Base-by-base conservation (phyloP, 2,888 invertebrate genomes). In the Tinea pellionella region DNA sequence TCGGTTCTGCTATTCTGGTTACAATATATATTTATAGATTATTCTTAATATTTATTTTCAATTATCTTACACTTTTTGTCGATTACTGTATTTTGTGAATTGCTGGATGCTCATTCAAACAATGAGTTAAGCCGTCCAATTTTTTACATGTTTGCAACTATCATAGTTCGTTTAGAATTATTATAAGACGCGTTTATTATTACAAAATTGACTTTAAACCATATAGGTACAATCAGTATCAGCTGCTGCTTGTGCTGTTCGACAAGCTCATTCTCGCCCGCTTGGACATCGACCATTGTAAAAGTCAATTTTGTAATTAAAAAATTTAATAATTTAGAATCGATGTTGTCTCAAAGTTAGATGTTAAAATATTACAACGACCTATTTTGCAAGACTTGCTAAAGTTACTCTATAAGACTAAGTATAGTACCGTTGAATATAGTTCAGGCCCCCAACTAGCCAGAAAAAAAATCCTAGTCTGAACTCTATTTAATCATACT, bases 41-140 rank as follows among this genome's bases (percentile, higher is more conserved):
- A n/a, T n/a, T n/a, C n/a, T n/a, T n/a, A n/a, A n/a, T n/a, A n/a
- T n/a, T n/a, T n/a, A n/a, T n/a, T n/a, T n/a, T n/a, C n/a, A n/a
- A n/a, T n/a, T n/a, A n/a, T n/a, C n/a, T n/a, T n/a, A n/a, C n/a
- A 24, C 24, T 24, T 24, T 2, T 6, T 37, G 37, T n/a, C 37
- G 37, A 37, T 37, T 37, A 37, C 37, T 37, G 9, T 37, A 37
- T 2, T 12, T 9, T 9, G 15, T 67, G 65, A 64, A 75, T 76
- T 71, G 73, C 75, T 81, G 86, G 85, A 86, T 86, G 80, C 84
- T 86, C 86, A 85, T 83, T 82, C 78, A 85, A 68, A 74, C 77
- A 82, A 81, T 82, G 83, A 84, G 85, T 85, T 86, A 83, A 74
- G 84, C 86, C 86, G 86, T 87, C 86, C 86, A 87, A 74, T 83